phyloP scores from a whole-genome alignment of 2,888 invertebrate species.

The Tetragonisca angustula region DNA sequence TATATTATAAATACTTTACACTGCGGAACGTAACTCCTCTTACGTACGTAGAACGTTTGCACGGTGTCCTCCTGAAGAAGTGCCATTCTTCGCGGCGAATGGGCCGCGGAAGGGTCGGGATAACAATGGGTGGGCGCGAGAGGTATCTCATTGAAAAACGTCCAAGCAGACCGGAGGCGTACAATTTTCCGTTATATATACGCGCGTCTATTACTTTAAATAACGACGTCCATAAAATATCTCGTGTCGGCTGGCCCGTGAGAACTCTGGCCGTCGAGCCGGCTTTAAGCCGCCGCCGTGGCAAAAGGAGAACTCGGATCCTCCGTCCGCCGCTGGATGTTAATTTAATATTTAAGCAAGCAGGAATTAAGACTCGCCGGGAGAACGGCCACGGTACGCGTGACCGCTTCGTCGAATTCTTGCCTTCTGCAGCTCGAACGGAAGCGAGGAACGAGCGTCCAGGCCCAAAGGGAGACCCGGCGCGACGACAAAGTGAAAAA shows the following conservation, averaged over 20 bases:
- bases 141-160: slow-evolving; percentile 55
- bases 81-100: not conserved
- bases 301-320: slow-evolving; percentile 27
- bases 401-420: slow-evolving; percentile 4
- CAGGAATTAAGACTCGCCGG: slow-evolving; percentile 33
- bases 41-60: not conserved
- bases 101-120: slow-evolving; percentile 9
- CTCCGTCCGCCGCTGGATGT: slow-evolving; percentile 33
- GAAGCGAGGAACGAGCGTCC: not conserved
- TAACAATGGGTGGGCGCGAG: slow-evolving; percentile 39
- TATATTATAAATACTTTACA: not conserved
- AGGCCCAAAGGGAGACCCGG: not conserved
- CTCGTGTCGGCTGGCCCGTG: slow-evolving; percentile 31
- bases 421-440: not conserved
- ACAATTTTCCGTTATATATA: slow-evolving; percentile 56
- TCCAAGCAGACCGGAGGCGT: slow-evolving; percentile 18
- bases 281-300: slow-evolving; percentile 15
- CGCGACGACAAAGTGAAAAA: not conserved
- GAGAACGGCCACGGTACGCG: not conserved
- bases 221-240: slow-evolving; percentile 55
- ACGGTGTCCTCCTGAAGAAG: not conserved
- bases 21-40: not conserved
- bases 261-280: slow-evolving; percentile 21
- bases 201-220: slow-evolving; percentile 56
- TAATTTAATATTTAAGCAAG: slow-evolving; percentile 57